Conservation (phyloP, 2,797 vertebrate species). For the Oreortyx pictus region DNA sequence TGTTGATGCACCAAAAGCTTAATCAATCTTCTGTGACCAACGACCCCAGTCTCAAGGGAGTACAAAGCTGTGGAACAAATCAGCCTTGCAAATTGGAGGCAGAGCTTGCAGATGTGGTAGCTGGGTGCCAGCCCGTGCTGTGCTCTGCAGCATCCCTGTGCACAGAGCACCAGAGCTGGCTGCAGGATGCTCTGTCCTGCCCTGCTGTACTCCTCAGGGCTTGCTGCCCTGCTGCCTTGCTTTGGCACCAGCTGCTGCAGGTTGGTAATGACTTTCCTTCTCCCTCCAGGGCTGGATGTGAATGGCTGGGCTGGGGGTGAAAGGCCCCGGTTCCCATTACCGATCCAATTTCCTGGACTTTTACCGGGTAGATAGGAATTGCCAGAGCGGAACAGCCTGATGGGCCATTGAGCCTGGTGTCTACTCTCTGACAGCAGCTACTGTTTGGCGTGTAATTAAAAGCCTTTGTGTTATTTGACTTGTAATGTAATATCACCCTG, state of each 20-base stretch:
- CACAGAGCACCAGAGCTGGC: not conserved
- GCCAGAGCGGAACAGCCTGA: constrained; percentile 79
- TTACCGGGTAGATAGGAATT: constrained; percentile 77
- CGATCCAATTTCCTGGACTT: constrained; percentile 82
- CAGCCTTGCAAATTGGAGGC: constrained; percentile 79
- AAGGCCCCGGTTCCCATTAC: constrained; percentile 82
- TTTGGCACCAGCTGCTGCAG: not conserved
- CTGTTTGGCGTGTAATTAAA: constrained; percentile 65
- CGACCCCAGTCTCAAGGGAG: constrained; percentile 71
- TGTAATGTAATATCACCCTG: constrained; percentile 58
- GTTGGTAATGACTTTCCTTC: constrained; percentile 65
- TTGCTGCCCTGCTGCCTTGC: not conserved
- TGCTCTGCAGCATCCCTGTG: not conserved
- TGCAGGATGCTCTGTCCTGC: rapidly evolving
- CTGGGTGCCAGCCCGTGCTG: not conserved
- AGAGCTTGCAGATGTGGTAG: constrained; percentile 70
- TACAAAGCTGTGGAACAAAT: constrained; percentile 80
- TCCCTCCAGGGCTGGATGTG: constrained; percentile 46
- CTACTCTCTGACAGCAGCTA: constrained; percentile 73
- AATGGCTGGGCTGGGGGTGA: constrained; percentile 79
- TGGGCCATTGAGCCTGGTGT: constrained; percentile 75
- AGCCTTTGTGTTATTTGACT: constrained; percentile 67
- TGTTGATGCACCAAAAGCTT: constrained; percentile 81
- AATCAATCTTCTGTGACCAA: constrained; percentile 83
- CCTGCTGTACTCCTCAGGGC: rapidly evolving